Percentiles rank a stretch among this genome's conserved stretches.
Conservation (phyloP, 2,888 invertebrate species). For the Galeopsomyia nigrocyanea region DNA sequence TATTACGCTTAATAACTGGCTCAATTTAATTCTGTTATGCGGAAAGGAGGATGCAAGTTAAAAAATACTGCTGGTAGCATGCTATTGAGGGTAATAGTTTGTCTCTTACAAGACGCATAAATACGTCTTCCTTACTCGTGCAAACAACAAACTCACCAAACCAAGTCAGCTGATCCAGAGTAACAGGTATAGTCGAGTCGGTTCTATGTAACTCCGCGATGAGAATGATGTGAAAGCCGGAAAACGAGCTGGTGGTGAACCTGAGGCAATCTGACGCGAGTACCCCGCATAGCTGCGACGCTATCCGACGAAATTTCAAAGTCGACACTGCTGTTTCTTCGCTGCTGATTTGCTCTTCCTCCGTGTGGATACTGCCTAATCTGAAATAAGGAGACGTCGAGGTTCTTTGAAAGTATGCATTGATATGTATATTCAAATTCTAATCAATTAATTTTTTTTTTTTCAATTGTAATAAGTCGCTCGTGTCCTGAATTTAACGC, state of each 20-base stretch:
- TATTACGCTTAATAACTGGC: too few relatives aligned
- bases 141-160: slow-evolving; percentile 32
- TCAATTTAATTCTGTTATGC: too few relatives aligned
- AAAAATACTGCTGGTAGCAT: too few relatives aligned
- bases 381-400: slow-evolving; percentile 10
- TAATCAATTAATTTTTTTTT: too few relatives aligned
- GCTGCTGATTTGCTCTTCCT: not conserved
- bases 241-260: slow-evolving; percentile 16
- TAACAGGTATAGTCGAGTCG: slow-evolving; percentile 10
- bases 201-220: slow-evolving; percentile 33
- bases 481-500: too few relatives aligned
- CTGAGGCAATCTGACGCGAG: slow-evolving; percentile 18
- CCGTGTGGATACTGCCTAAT: slow-evolving; percentile 21
- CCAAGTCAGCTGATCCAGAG: slow-evolving; percentile 36
- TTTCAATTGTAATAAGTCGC: too few relatives aligned
- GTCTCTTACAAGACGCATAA: too few relatives aligned
- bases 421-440: too few relatives aligned
- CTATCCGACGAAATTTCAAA: slow-evolving; percentile 17
- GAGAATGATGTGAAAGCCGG: slow-evolving; percentile 39
- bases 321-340: not conserved
- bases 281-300: slow-evolving; percentile 36
- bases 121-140: too few relatives aligned
- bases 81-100: too few relatives aligned
- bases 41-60: too few relatives aligned
- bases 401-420: too few relatives aligned